Base-by-base conservation (phyloP, 2,113 vertebrate species). In the Oncorhynchus nerka region DNA sequence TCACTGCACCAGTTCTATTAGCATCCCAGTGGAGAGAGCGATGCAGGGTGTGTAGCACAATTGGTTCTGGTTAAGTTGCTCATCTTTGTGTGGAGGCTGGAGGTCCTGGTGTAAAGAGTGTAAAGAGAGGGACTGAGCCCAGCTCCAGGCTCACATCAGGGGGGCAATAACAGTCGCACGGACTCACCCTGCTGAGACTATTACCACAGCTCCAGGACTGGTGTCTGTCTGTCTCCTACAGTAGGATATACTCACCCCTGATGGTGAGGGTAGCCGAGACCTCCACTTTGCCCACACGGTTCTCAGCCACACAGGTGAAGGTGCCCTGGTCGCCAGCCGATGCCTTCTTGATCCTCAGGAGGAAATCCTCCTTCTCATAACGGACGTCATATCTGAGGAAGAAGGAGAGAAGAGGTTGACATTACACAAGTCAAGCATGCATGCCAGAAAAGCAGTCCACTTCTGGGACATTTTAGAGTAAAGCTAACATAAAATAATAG, bases 351-450 rank as follows among this genome's bases (percentile, higher is more conserved):
- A 99, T 97, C 86, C 95, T 93, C 84, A 99, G 86, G 1, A 97
- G 94, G 77, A 96, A 96, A 84, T 99, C 97, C 8, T 99, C 97
- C 82, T 95, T 99, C 78, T 99, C 98, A 66, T 97, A 97, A 84
- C 94, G 95, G 89, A 98, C 96, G 83, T 99, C 98, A 68, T 97
- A 99, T 90, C 97, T 99, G 85, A 0, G 0, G 19, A 82, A 49
- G 59, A n/a, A 84, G 34, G 20, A 11, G 39, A 45, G 39, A 3
- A 22, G 71, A 11, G 28, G 26, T 32, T 20, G 70, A 65, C 22
- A 24, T 30, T 55, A 22, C 34, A 19, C 34, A 65, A 67, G 28
- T 28, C 39, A 59, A 73, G 59, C 28, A 28, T 34, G 30, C 39
- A 32, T 28, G 0, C 28, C 28, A 16, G 66, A 6, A 68, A 39